Evolutionary conservation across 1,140 invertebrate species (phyloP), one percentile per base, ranked within the genome.

Genomic region (Brachionus rubens): DNA sequence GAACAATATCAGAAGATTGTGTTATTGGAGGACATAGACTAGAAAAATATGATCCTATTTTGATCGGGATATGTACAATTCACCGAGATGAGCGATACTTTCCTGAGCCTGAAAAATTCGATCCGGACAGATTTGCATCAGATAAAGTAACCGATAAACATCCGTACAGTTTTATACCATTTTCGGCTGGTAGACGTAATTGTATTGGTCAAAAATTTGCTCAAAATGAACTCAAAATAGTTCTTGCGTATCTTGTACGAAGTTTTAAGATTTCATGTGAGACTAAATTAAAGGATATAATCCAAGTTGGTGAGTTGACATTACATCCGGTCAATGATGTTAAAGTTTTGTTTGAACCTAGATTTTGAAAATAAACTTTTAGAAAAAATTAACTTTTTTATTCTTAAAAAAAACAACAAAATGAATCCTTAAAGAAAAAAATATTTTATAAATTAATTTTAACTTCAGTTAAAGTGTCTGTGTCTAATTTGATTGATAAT

Each of bases 111-210:
- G 87, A 91, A 33, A 87, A 85, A 68, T 97, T 94, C 82, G 88
- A 96, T 85, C 94, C 94, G 0, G 93, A 96, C 77, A 90, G 94
- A 81, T 97, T 96, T 86, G 84, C 92, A 48, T 89, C 91, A 0
- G 93, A 95, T 82, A 89, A 89, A 70, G 87, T 88, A 3, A 86
- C 87, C 5, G 88, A 88, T 70, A 87, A 91, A 36, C 91, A 93
- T 80, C 92, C 91, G 52, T 93, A 91, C 82, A 88, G 91, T 10
- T 92, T 81, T 90, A 88, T 93, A 26, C 92, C 92, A 1, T 94
- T 94, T 86, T 91, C 90, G 2, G 91, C 91, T 90, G 91, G 91
- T 47, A 90, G 90, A 0, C 88, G 91, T 77, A 91, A 90, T 83
- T 92, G 91, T 80, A 90, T 92, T 28, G 91, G 91, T 75, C 91